A percentile compares a stretch with the other conserved stretches of the same genome.
Conservation (phyloP, 2,113 vertebrate genomes). For the Bombycilla garrulus region DNA sequence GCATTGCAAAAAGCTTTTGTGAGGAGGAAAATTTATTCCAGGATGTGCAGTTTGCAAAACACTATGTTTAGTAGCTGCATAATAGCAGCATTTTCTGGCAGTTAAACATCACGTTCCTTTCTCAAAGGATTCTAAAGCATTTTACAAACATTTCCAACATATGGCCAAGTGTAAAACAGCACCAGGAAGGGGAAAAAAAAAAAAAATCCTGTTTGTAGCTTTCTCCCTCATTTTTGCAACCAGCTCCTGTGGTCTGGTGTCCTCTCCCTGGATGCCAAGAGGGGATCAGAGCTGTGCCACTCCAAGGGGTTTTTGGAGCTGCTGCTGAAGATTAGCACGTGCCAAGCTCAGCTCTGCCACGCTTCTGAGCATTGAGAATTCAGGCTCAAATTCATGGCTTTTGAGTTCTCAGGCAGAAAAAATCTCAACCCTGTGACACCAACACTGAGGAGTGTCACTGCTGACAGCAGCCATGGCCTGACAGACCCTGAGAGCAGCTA, state of each 20-base stretch:
- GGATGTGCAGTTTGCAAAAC: slow-evolving; percentile 44
- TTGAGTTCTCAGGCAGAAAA: not conserved
- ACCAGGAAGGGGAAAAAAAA: not conserved
- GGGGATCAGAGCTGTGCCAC: not conserved
- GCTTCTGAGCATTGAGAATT: not conserved
- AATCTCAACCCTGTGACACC: not conserved
- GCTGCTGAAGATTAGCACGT: not conserved
- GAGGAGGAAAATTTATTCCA: slow-evolving; percentile 24
- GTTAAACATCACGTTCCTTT: slow-evolving; percentile 4
- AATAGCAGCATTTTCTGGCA: slow-evolving; percentile 49
- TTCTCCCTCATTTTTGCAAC: not conserved
- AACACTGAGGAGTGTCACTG: not conserved
- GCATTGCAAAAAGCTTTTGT: not conserved
- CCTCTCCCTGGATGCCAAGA: not conserved
- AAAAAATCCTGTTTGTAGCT: not conserved
- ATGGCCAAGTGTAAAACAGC: slow-evolving; percentile 21
- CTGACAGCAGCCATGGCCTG: fast-evolving
- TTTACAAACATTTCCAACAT: slow-evolving; percentile 42
- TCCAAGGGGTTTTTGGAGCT: not conserved
- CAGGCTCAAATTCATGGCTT: not conserved
- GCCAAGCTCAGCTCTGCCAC: not conserved
- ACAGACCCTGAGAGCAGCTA: not conserved
- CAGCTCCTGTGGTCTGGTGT: not conserved
- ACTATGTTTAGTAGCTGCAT: slow-evolving; percentile 31
- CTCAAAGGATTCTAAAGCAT: slow-evolving; percentile 37